Evolutionary conservation across 1,140 invertebrate genomes (phyloP), one percentile per base, ranked within the genome.

Genomic region (Brachionus sp.): DNA sequence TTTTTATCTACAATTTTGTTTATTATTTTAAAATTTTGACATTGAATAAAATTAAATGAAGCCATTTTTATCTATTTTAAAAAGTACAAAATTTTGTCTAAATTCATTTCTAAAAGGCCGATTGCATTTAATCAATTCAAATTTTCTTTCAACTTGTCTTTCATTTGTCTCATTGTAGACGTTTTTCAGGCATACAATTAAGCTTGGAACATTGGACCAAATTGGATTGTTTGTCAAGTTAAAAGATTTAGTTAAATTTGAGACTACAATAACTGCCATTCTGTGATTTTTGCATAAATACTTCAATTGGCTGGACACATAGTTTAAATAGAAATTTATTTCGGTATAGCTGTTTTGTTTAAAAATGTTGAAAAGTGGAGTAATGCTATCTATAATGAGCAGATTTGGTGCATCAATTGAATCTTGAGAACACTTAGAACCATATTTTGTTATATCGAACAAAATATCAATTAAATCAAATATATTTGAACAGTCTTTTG

Each of bases 191-290:
- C 42, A 46, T 0, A 75, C 42, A 5, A 44, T 33, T 29, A 75
- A 46, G 19, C 25, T 75, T 46, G 70, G 70, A 23, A 44, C 19
- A 25, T 44, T 75, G 3, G 19, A 46, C 70, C 70, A 75, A 46
- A 75, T 50, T 13, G 70, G 70, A 46, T 75, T 75, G 25, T 75
- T 75, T 25, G 39, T 75, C 23, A 75, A 46, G 44, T 75, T 75
- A 75, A 13, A 46, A 10, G n/a, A 29, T 13, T 50, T 75, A n/a
- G 23, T 75, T 25, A 29, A 46, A 19, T 75, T 75, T 12, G 70
- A 46, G 2, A 75, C 42, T n/a, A 75, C 70, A 5, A 75, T 5
- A 2, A 75, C 25, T 10, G 44, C 19, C 37, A 75, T 46, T 46
- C 44, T 75, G 39, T 25, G 12, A 29, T 10, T 75, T 12, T 33